Evolutionary conservation across 2,113 vertebrate genomes (phyloP).

Genomic region (Dicentrarchus labrax): DNA sequence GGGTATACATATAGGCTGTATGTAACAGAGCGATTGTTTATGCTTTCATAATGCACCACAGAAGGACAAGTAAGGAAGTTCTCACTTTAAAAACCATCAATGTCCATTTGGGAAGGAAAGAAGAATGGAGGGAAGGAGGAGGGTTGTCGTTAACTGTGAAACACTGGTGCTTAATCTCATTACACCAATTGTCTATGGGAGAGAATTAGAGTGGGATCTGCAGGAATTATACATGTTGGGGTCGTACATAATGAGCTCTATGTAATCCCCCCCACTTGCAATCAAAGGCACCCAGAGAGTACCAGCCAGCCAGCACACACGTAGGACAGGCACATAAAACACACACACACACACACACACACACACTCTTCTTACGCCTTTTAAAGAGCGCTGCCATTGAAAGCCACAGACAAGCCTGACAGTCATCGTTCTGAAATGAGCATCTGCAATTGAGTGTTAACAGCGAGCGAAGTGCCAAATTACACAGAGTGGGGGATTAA

Average conservation of each 20-base stretch:
- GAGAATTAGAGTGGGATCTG: conserved; percentile 84
- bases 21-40: neutral
- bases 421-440: conserved; percentile 72
- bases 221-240: conserved; percentile 83
- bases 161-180: conserved; percentile 83
- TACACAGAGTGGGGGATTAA: conserved; percentile 77
- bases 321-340: conserved; percentile 9
- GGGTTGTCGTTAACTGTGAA: conserved; percentile 59
- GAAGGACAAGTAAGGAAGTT: neutral
- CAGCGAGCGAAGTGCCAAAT: conserved; percentile 73
- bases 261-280: conserved; percentile 79
- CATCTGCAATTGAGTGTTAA: conserved; percentile 76
- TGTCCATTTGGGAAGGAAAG: conserved; percentile 42
- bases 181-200: conserved; percentile 83
- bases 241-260: conserved; percentile 79
- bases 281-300: conserved; percentile 74
- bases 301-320: conserved; percentile 53
- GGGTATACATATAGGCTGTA: neutral
- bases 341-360: conserved; percentile 17
- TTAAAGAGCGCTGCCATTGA: conserved; percentile 66
- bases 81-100: neutral
- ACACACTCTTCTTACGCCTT: conserved; percentile 30
- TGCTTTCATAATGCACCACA: neutral
- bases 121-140: conserved; percentile 40
- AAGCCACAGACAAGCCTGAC: conserved; percentile 69